Conservation (phyloP, 2,888 invertebrate genomes). For the Nomada hirtipes region DNA sequence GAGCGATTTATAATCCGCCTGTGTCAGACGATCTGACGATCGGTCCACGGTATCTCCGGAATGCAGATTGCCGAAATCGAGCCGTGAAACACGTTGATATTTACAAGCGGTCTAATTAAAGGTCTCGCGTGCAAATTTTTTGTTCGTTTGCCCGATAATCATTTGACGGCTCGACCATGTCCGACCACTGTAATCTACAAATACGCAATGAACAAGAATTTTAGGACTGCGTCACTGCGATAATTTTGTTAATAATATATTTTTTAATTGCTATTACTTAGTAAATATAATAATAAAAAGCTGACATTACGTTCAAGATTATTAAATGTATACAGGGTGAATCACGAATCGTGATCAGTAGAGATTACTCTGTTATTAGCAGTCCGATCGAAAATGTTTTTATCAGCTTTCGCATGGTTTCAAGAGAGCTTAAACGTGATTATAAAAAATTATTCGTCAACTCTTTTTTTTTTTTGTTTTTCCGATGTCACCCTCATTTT, state of each 20-base stretch:
- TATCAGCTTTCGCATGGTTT: no score
- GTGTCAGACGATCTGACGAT: slow-evolving; percentile 61
- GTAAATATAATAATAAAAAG: not conserved
- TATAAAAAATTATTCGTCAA: no score
- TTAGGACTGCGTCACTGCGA: no score
- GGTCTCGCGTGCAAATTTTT: slow-evolving; percentile 33
- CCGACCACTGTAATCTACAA: not conserved
- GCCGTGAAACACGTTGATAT: slow-evolving; percentile 22
- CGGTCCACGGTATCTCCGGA: slow-evolving; percentile 55
- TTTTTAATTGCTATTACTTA: not conserved
- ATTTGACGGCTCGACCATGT: not conserved
- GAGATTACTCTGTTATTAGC: no score
- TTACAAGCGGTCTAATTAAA: slow-evolving; percentile 41
- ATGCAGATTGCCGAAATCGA: slow-evolving; percentile 52
- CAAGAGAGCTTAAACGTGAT: no score
- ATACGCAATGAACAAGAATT: not conserved
- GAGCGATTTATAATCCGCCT: slow-evolving; percentile 67
- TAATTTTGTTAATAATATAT: not conserved
- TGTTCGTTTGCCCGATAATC: slow-evolving; percentile 35
- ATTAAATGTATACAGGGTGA: no score
- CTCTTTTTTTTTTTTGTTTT: no score
- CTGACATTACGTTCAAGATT: no score
- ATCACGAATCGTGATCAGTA: no score
- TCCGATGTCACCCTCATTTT: no score
- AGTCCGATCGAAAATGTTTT: no score